phyloP scores from a whole-genome alignment of 2,113 vertebrate species.

The Podarcis cretensis region DNA sequence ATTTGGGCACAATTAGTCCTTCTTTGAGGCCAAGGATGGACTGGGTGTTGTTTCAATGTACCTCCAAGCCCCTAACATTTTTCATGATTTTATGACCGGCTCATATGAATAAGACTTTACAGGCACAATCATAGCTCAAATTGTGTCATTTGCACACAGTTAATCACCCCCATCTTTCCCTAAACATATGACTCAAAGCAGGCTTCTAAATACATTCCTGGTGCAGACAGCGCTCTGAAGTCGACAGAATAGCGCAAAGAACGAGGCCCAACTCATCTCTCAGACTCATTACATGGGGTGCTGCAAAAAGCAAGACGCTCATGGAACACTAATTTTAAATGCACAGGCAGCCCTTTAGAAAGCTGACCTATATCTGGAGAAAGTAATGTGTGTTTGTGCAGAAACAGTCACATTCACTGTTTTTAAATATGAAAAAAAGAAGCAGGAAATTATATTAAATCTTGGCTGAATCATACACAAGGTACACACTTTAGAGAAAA shows the following conservation, averaged over 20 bases:
- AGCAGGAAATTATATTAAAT: background rate
- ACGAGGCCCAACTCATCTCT: background rate
- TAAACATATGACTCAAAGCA: background rate
- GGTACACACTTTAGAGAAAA: rapidly evolving
- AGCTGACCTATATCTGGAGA: background rate
- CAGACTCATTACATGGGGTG: background rate
- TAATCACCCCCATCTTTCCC: background rate
- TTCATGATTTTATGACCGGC: constrained; percentile 7
- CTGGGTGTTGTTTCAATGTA: constrained; percentile 1
- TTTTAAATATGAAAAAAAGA: constrained; percentile 7
- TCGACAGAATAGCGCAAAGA: background rate
- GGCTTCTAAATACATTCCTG: constrained; percentile 4
- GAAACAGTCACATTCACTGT: background rate
- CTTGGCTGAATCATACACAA: background rate
- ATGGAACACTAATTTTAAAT: background rate
- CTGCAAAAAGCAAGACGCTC: background rate
- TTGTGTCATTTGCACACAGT: background rate
- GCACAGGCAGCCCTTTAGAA: background rate
- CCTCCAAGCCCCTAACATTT: background rate
- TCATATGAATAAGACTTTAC: background rate
- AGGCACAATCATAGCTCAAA: background rate
- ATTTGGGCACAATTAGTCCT: background rate
- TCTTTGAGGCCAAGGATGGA: background rate
- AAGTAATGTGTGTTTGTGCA: background rate
- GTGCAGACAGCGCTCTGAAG: background rate